Percentiles rank a stretch among this genome's conserved stretches.
These are phyloP conservation scores for Acanthosepion lycidas DNA, from an alignment of 2,888 invertebrate genomes.

Conservation along the genomic window DNA sequence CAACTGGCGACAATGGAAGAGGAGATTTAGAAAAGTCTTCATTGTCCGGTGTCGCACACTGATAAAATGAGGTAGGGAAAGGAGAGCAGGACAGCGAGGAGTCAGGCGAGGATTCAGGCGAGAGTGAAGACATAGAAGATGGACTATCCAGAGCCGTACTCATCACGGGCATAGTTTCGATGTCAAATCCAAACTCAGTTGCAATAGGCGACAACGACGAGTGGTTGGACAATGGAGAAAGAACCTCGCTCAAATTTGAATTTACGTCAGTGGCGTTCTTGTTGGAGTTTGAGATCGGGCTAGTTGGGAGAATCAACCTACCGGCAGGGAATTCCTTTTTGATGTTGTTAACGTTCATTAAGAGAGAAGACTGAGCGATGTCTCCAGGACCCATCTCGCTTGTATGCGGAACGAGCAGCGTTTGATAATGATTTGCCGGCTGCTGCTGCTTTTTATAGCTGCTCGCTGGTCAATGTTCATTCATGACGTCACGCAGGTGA, in stretches of 20 bases:
- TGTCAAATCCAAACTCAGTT: neutral
- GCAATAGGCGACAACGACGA: neutral
- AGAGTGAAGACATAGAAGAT: neutral
- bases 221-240: neutral
- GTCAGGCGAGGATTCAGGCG: neutral
- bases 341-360: neutral
- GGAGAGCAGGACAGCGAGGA: neutral
- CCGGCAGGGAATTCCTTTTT: neutral
- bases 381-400: neutral
- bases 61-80: neutral
- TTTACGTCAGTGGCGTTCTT: neutral
- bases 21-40: neutral
- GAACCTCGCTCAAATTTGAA: neutral
- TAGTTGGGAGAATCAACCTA: neutral
- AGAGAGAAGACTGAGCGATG: neutral
- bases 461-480: constrained; percentile 3
- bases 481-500: neutral
- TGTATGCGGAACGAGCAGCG: neutral
- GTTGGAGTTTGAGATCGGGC: neutral
- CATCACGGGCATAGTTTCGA: neutral
- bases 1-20: neutral
- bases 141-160: neutral
- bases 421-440: neutral
- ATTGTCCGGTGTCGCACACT: neutral
- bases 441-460: neutral